These are phyloP conservation scores for Agonopterix subpropinquella DNA, from an alignment of 2,888 invertebrate species.

Conservation along the genomic window DNA sequence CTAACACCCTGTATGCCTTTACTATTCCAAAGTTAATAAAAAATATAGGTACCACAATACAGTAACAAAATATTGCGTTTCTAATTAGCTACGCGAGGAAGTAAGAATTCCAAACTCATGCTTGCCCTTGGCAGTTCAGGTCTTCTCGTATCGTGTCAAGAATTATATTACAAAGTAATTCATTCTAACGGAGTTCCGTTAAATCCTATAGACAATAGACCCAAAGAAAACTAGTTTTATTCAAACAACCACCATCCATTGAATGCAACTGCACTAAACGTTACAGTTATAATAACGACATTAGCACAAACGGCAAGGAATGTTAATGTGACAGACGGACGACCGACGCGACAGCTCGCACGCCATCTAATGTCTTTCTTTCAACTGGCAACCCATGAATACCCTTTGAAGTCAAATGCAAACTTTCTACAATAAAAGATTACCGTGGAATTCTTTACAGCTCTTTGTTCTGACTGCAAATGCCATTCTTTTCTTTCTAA, in stretches of 20 bases:
- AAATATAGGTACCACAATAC: too few relatives aligned
- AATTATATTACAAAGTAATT: too few relatives aligned
- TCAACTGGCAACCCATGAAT: conserved; percentile 15
- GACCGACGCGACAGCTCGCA: not conserved
- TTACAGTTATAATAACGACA: conserved; percentile 45
- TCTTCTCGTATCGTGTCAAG: too few relatives aligned
- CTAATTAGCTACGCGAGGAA: too few relatives aligned
- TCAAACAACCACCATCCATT: not conserved
- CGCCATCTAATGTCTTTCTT: conserved; percentile 30
- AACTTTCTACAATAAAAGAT: conserved; percentile 22
- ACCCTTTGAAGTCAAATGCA: conserved; percentile 26
- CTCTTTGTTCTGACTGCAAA: conserved; percentile 7
- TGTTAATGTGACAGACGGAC: conserved; percentile 16
- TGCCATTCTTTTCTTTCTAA: conserved; percentile 2
- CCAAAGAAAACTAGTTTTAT: too few relatives aligned
- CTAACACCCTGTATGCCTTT: too few relatives aligned
- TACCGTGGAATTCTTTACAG: conserved; percentile 8
- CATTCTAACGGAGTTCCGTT: too few relatives aligned
- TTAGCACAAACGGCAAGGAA: conserved; percentile 39
- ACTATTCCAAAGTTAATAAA: too few relatives aligned
- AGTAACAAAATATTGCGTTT: too few relatives aligned
- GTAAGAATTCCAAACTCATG: too few relatives aligned
- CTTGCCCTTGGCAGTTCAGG: too few relatives aligned
- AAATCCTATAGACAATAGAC: too few relatives aligned
- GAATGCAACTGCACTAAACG: conserved; percentile 1